Conservation (phyloP, 2,113 vertebrate genomes). For the Nestor notabilis region DNA sequence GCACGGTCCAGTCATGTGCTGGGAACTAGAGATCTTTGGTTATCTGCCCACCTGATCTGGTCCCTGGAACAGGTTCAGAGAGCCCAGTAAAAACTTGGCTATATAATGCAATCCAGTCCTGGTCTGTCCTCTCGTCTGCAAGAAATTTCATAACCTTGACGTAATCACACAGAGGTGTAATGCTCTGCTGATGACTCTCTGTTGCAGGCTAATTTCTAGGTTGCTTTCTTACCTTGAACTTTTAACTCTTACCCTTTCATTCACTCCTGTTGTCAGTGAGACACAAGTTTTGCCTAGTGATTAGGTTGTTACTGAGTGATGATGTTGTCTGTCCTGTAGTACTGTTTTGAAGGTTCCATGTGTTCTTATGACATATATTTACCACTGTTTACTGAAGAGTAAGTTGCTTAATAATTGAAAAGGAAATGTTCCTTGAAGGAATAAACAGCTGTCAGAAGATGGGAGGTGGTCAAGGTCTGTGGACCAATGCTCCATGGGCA, state of each 20-base stretch:
- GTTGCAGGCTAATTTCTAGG: neutral
- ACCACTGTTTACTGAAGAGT: neutral
- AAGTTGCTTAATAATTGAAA: neutral
- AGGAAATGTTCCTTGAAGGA: neutral
- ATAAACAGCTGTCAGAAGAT: neutral
- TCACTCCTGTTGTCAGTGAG: neutral
- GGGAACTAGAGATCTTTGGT: neutral
- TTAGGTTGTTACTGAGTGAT: neutral
- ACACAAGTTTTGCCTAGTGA: neutral
- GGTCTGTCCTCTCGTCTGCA: neutral
- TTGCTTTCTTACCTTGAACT: neutral
- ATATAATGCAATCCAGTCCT: neutral
- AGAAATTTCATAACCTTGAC: neutral
- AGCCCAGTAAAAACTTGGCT: neutral
- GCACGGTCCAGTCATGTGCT: neutral
- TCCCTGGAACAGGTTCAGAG: neutral
- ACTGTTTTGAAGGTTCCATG: neutral
- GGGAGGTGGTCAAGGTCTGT: neutral
- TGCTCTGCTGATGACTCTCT: neutral
- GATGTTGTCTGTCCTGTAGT: neutral
- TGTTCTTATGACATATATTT: neutral
- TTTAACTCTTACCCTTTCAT: neutral
- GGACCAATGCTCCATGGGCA: neutral
- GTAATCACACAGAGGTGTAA: neutral
- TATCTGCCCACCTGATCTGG: neutral